Conservation (phyloP, 2,113 vertebrate genomes). For the Antigone vipio region DNA sequence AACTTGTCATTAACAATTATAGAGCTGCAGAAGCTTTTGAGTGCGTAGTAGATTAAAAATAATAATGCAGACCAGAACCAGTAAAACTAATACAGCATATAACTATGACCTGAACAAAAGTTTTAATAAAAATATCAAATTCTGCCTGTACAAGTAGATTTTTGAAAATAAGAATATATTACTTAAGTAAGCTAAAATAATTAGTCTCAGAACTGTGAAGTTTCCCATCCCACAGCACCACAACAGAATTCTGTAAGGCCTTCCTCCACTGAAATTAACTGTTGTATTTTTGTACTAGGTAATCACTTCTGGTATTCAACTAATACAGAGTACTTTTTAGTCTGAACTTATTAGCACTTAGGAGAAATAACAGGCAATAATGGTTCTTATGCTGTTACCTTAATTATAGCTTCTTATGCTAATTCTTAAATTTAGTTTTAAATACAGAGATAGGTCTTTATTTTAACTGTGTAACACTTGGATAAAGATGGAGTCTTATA, state of each 20-base stretch:
- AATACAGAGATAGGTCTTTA: conserved; percentile 32
- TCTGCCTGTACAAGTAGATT: neutral
- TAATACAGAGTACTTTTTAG: conserved; percentile 34
- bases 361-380: neutral
- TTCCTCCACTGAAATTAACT: conserved; percentile 14
- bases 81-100: neutral
- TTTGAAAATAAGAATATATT: neutral
- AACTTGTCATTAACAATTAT: neutral
- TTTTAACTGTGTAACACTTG: conserved; percentile 34
- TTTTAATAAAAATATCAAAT: conserved; percentile 4
- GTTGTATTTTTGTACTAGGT: conserved; percentile 32
- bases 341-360: conserved; percentile 45
- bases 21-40: neutral
- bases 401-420: neutral
- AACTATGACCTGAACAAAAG: neutral
- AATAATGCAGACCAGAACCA: neutral
- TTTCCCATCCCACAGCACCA: neutral
- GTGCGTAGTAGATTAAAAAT: neutral
- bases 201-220: neutral
- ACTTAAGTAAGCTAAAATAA: neutral
- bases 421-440: conserved; percentile 48
- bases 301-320: conserved; percentile 29
- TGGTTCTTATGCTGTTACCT: neutral
- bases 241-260: conserved; percentile 7
- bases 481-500: conserved; percentile 11